Percentiles rank a stretch among this genome's conserved stretches.
phyloP scores from a whole-genome alignment of 2,888 invertebrate genomes.

The Elmis aenea region DNA sequence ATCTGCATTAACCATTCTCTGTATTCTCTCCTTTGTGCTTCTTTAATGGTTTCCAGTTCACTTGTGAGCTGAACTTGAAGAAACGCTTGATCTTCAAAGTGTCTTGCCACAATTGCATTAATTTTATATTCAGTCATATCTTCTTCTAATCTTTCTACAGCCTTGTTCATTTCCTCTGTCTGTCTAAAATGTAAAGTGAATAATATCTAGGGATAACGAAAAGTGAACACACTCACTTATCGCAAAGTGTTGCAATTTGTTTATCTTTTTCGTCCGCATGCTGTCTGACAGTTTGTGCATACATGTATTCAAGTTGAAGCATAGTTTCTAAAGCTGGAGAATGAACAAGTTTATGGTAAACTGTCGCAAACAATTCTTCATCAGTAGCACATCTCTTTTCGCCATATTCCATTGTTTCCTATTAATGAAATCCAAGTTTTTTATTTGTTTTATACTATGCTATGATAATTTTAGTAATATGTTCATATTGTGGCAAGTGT shows the following conservation, averaged over 20 bases:
- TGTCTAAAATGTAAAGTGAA: constrained; percentile 52
- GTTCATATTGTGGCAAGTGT: too few species aligned
- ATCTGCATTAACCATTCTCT: constrained; percentile 84
- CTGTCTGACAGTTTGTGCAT: constrained; percentile 73
- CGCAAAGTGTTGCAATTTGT: constrained; percentile 51
- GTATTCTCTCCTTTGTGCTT: constrained; percentile 81
- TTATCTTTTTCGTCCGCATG: constrained; percentile 68
- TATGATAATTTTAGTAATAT: too few species aligned
- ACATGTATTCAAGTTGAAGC: constrained; percentile 80
- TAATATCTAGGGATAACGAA: not conserved
- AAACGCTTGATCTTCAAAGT: constrained; percentile 78
- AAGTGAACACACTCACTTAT: not conserved
- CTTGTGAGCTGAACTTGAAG: constrained; percentile 82
- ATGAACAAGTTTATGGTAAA: constrained; percentile 68
- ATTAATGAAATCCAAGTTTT: too few species aligned
- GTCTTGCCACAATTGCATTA: constrained; percentile 74
- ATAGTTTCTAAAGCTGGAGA: constrained; percentile 76
- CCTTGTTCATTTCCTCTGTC: constrained; percentile 83
- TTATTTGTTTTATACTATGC: too few species aligned
- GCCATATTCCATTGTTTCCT: constrained; percentile 80
- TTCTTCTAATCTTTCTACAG: constrained; percentile 71
- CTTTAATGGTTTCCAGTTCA: constrained; percentile 76
- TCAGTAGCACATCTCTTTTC: constrained; percentile 77
- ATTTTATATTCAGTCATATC: constrained; percentile 79
- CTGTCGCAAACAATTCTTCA: constrained; percentile 80